Evolutionary conservation across 2,888 invertebrate species (phyloP).

Genomic region (Sinohyriopsis cumingii): DNA sequence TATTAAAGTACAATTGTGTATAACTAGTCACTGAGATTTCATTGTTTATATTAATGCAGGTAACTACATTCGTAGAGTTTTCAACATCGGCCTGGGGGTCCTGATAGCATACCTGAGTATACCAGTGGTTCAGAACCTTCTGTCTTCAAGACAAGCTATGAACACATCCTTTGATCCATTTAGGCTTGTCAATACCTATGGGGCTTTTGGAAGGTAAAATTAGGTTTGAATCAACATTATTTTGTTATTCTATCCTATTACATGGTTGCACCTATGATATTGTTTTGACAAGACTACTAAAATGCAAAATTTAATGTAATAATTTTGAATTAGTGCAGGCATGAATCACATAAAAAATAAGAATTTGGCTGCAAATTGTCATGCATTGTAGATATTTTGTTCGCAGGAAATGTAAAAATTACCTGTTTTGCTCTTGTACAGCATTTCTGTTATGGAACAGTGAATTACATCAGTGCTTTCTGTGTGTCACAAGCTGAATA

Average conservation of each 20-base stretch:
- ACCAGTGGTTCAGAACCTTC: constrained; percentile 72
- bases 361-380: neutral
- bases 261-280: too few species aligned
- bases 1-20: too few species aligned
- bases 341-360: neutral
- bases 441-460: too few species aligned
- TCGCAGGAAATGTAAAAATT: too few species aligned
- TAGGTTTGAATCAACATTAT: too few species aligned
- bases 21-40: neutral
- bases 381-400: neutral
- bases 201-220: constrained; percentile 72
- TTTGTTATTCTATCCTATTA: too few species aligned
- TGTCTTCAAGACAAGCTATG: constrained; percentile 71
- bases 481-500: too few species aligned
- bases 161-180: constrained; percentile 73
- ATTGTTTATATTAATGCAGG: constrained; percentile 39
- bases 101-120: constrained; percentile 71
- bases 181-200: constrained; percentile 73
- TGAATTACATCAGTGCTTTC: too few species aligned
- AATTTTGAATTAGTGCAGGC: neutral
- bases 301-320: too few species aligned
- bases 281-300: too few species aligned
- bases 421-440: too few species aligned
- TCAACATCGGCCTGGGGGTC: constrained; percentile 62
- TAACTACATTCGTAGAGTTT: constrained; percentile 50